These are phyloP conservation scores for Sylvilagus bachmani DNA, from an alignment of 2,113 vertebrate species.

Conservation along the genomic window DNA sequence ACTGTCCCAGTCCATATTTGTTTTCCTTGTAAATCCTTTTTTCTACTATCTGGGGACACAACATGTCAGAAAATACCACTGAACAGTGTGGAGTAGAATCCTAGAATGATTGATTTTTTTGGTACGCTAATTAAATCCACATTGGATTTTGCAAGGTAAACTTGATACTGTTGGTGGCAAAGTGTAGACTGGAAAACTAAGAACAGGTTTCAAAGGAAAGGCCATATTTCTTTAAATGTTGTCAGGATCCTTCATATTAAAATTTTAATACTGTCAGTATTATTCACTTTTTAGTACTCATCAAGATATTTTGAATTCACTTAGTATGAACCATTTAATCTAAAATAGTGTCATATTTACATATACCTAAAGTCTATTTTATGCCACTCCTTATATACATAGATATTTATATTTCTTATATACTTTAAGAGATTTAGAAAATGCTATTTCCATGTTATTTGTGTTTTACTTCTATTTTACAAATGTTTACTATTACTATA, in stretches of 20 bases:
- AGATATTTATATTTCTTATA: background rate
- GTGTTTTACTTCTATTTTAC: slow-evolving; percentile 48
- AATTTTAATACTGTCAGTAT: background rate
- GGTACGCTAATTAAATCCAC: slow-evolving; percentile 29
- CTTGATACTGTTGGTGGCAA: background rate
- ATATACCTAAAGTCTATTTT: slow-evolving; percentile 26
- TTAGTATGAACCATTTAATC: slow-evolving; percentile 35
- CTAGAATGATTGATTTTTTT: background rate
- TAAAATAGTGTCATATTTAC: slow-evolving; percentile 46
- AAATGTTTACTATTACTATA: slow-evolving; percentile 65
- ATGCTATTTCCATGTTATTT: slow-evolving; percentile 25
- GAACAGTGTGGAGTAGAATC: background rate
- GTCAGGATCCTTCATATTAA: background rate
- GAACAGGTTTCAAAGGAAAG: slow-evolving; percentile 11
- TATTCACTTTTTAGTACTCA: background rate
- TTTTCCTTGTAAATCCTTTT: background rate
- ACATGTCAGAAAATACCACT: background rate
- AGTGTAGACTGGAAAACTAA: background rate
- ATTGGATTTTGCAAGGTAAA: background rate
- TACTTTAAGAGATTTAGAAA: slow-evolving; percentile 41
- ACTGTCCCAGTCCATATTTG: background rate
- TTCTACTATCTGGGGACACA: background rate
- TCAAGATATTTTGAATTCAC: background rate
- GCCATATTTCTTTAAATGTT: background rate
- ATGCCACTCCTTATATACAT: slow-evolving; percentile 49